A percentile compares a stretch with the other conserved stretches of the same genome.
phyloP scores from a whole-genome alignment of 2,888 invertebrate genomes.

The Lasioglossum oenotherae region DNA sequence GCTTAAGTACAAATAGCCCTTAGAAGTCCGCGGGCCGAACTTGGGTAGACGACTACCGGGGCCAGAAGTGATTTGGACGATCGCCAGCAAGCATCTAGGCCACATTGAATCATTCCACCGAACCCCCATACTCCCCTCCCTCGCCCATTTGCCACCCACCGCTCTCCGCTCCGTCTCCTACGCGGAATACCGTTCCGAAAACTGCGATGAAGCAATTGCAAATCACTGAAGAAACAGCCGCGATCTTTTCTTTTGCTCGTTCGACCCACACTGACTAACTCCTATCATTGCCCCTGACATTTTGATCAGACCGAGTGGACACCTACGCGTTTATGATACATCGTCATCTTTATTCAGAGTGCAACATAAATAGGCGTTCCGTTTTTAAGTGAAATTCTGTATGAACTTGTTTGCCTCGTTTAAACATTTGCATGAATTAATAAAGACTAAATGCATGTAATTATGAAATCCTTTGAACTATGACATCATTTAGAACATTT shows the following conservation, averaged over 20 bases:
- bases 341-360: neutral
- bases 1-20: constrained; percentile 74
- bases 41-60: constrained; percentile 61
- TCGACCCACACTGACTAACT: constrained; percentile 39
- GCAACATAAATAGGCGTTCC: neutral
- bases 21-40: constrained; percentile 62
- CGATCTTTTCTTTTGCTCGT: constrained; percentile 41
- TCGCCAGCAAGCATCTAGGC: constrained; percentile 78
- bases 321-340: neutral
- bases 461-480: too few relatives aligned
- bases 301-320: constrained; percentile 15
- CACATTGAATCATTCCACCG: constrained; percentile 76
- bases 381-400: neutral
- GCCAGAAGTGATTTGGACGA: constrained; percentile 81
- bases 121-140: neutral
- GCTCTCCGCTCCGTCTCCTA: too few relatives aligned
- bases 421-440: too few relatives aligned
- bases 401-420: neutral
- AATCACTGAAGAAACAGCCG: constrained; percentile 71
- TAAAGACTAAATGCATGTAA: too few relatives aligned
- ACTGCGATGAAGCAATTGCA: constrained; percentile 79
- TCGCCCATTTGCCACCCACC: neutral
- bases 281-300: constrained; percentile 53
- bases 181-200: constrained; percentile 45
- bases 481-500: too few relatives aligned